Conservation (phyloP, 2,888 invertebrate species). For the Argyresthia albistria region DNA sequence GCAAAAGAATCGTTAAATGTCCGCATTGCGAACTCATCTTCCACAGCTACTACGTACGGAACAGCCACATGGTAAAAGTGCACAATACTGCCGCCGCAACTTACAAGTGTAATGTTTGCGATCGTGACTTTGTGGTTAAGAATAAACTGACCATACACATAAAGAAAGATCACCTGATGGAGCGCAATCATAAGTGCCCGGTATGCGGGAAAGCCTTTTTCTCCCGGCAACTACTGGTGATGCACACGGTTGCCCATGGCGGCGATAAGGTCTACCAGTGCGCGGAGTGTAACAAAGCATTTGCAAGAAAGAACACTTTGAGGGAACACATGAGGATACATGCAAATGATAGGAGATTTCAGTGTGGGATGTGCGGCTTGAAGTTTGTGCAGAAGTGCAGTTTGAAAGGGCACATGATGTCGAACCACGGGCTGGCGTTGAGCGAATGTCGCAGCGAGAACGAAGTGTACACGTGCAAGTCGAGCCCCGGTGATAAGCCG, state of each 20-base stretch:
- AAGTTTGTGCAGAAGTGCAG: slow-evolving; percentile 58
- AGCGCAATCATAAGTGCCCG: slow-evolving; percentile 42
- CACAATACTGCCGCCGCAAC: slow-evolving; percentile 45
- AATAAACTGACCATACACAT: slow-evolving; percentile 53
- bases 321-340: slow-evolving; percentile 60
- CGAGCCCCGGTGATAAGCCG: too few relatives aligned
- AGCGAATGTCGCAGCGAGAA: slow-evolving; percentile 33
- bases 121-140: slow-evolving; percentile 49
- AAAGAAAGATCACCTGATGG: slow-evolving; percentile 53
- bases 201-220: slow-evolving; percentile 57
- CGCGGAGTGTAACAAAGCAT: slow-evolving; percentile 44
- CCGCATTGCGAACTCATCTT: slow-evolving; percentile 50
- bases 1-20: slow-evolving; percentile 44
- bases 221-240: slow-evolving; percentile 48
- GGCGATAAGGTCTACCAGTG: slow-evolving; percentile 52
- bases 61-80: slow-evolving; percentile 46
- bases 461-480: too few relatives aligned
- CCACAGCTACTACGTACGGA: slow-evolving; percentile 50
- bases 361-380: slow-evolving; percentile 42
- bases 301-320: slow-evolving; percentile 53
- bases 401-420: slow-evolving; percentile 55
- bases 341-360: slow-evolving; percentile 53
- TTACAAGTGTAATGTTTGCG: slow-evolving; percentile 57
- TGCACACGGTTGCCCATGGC: slow-evolving; percentile 57
- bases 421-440: slow-evolving; percentile 47